A percentile compares a stretch with the other conserved stretches of the same genome.
Evolutionary conservation across 30 jellyfish, hydroid and myxozoan species (phyloP).

Genomic region (Cassiopea andromeda): DNA sequence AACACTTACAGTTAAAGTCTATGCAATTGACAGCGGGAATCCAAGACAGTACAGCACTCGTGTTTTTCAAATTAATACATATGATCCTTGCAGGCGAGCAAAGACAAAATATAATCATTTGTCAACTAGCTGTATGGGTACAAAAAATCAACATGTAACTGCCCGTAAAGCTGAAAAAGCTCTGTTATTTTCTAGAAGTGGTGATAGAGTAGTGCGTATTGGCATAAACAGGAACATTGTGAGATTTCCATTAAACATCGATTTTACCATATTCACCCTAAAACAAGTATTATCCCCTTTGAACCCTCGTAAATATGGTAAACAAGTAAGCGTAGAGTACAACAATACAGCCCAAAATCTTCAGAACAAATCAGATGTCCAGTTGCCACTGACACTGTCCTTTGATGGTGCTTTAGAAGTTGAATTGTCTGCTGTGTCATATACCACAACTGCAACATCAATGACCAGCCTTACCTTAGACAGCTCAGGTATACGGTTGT

Average conservation of each 20-base stretch:
- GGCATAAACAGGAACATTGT: neutral
- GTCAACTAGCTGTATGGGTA: slow-evolving; percentile 19
- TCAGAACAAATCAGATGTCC: neutral
- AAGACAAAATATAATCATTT: neutral
- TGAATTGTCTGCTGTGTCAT: slow-evolving; percentile 39
- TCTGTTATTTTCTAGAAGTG: neutral
- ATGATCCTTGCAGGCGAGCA: slow-evolving; percentile 45
- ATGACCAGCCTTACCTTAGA: neutral
- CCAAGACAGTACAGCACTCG: slow-evolving; percentile 37
- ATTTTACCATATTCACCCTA: slow-evolving; percentile 25
- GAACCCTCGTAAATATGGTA: slow-evolving; percentile 6
- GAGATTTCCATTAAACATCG: slow-evolving; percentile 16
- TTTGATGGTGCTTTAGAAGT: slow-evolving; percentile 1
- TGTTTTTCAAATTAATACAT: slow-evolving; percentile 4
- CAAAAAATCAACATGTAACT: neutral
- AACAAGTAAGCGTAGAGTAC: slow-evolving; percentile 1
- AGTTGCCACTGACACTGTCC: slow-evolving; percentile 40
- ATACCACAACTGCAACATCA: neutral
- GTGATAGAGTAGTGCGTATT: slow-evolving; percentile 28
- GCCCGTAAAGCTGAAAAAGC: neutral
- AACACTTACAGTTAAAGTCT: slow-evolving; percentile 25
- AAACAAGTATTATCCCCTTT: neutral
- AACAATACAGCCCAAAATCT: neutral
- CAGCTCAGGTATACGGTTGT: slow-evolving; percentile 17
- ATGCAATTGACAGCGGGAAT: slow-evolving; percentile 46